Evolutionary conservation across 2,113 vertebrate genomes (phyloP).

Genomic region (Sigmodon hispidus): DNA sequence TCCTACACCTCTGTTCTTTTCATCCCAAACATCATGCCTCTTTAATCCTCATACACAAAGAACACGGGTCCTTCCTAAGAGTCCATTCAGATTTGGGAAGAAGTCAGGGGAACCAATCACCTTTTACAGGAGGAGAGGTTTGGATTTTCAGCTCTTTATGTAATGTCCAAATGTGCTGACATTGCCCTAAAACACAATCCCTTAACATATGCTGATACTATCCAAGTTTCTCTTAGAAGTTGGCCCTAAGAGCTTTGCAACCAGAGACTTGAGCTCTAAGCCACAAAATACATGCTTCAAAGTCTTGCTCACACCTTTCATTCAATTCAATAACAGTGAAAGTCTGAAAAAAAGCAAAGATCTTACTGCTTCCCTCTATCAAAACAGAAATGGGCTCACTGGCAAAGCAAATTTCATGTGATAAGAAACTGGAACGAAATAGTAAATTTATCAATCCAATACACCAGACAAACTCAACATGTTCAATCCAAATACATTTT

Average conservation of each 20-base stretch:
- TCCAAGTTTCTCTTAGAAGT: neutral
- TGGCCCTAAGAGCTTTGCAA: neutral
- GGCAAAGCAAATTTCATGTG: neutral
- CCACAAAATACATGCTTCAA: neutral
- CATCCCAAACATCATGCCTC: neutral
- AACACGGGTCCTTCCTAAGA: neutral
- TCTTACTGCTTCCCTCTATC: neutral
- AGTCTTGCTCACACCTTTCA: constrained; percentile 20
- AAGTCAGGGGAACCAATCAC: neutral
- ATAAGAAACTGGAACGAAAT: neutral
- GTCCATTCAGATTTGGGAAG: neutral
- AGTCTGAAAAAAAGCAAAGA: constrained; percentile 20
- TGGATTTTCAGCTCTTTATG: constrained; percentile 43
- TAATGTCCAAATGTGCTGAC: constrained; percentile 38
- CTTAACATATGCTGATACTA: neutral
- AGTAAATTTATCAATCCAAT: constrained; percentile 27
- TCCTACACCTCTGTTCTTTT: neutral
- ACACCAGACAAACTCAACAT: neutral
- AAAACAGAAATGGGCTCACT: neutral
- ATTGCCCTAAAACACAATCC: neutral
- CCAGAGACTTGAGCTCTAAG: neutral
- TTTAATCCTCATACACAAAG: neutral
- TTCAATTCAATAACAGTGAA: neutral
- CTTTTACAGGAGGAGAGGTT: neutral
- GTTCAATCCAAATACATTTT: constrained; percentile 43